Evolutionary conservation across 37 sponge, comb jelly and placozoan genomes (phyloP).

Genomic region (Diacarnus erythraeanus): DNA sequence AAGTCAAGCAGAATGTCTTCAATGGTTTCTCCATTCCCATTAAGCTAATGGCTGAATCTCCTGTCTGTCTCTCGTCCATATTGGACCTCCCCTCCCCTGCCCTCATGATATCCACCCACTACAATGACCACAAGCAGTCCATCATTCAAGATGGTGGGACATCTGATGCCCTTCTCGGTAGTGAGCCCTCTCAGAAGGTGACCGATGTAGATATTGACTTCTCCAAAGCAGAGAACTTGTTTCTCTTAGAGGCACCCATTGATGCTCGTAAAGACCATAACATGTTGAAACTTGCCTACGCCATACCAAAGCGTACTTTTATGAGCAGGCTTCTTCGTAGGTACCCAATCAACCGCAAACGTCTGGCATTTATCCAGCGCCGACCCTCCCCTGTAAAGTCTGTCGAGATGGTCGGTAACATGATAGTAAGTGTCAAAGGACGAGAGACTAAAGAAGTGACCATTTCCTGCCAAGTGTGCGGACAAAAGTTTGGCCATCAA

Average conservation of each 20-base stretch:
- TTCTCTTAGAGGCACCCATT: conserved; percentile 53
- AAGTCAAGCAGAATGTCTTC: conserved; percentile 29
- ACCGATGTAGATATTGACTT: conserved; percentile 42
- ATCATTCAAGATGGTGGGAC: not conserved
- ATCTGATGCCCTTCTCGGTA: not conserved
- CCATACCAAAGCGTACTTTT: conserved; percentile 33
- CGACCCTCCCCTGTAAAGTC: not conserved
- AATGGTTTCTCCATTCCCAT: not conserved
- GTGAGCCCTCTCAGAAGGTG: not conserved
- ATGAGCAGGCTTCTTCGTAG: conserved; percentile 39
- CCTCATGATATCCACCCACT: conserved; percentile 48
- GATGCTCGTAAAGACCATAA: conserved; percentile 52
- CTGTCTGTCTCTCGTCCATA: conserved; percentile 19
- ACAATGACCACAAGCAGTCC: conserved; percentile 32
- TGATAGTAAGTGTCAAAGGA: not conserved
- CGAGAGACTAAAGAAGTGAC: conserved; percentile 34
- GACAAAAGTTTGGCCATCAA: conserved; percentile 39
- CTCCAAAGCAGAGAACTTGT: conserved; percentile 45
- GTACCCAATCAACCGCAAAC: conserved; percentile 39
- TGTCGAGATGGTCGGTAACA: conserved; percentile 1
- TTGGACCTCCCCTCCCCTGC: conserved; percentile 12
- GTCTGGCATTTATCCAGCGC: conserved; percentile 57
- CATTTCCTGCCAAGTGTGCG: conserved; percentile 63
- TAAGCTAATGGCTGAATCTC: conserved; percentile 24
- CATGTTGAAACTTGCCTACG: conserved; percentile 43